Evolutionary conservation across 2,113 vertebrate genomes (phyloP).

Genomic region (Cyanistes caeruleus): DNA sequence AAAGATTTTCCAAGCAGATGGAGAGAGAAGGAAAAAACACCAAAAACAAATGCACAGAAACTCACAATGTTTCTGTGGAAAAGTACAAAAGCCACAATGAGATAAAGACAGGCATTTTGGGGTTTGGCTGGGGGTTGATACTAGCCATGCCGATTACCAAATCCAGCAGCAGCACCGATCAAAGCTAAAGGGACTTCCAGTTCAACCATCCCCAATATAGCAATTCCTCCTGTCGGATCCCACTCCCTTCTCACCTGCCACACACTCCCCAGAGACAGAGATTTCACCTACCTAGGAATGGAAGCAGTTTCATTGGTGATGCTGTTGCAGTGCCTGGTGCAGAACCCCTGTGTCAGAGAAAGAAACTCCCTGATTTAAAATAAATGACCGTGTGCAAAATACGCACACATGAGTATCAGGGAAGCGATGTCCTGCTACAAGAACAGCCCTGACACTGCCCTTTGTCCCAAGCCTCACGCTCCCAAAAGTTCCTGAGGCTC

Average conservation of each 20-base stretch:
- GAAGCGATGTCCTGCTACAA: not conserved
- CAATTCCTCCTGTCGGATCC: not conserved
- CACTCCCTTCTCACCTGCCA: not conserved
- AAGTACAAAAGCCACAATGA: not conserved
- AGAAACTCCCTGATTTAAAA: not conserved
- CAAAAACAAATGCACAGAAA: not conserved
- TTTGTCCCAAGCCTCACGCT: not conserved
- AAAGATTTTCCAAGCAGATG: not conserved
- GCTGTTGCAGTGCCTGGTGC: not conserved
- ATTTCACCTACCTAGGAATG: constrained; percentile 76
- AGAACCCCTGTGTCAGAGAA: not conserved
- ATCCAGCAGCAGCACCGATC: not conserved
- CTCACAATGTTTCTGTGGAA: not conserved
- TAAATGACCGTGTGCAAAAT: not conserved
- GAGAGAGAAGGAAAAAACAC: not conserved
- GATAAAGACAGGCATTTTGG: not conserved
- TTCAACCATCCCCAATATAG: not conserved
- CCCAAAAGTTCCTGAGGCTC: not conserved
- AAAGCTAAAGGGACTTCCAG: not conserved
- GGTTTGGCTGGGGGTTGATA: not conserved
- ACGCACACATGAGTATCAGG: not conserved
- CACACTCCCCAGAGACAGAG: not conserved
- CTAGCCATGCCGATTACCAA: not conserved
- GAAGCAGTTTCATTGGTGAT: constrained; percentile 75
- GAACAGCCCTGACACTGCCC: not conserved